A percentile compares a stretch with the other conserved stretches of the same genome.
Evolutionary conservation across 2,797 vertebrate species (phyloP).

Genomic region (Hephaestus fuliginosus): DNA sequence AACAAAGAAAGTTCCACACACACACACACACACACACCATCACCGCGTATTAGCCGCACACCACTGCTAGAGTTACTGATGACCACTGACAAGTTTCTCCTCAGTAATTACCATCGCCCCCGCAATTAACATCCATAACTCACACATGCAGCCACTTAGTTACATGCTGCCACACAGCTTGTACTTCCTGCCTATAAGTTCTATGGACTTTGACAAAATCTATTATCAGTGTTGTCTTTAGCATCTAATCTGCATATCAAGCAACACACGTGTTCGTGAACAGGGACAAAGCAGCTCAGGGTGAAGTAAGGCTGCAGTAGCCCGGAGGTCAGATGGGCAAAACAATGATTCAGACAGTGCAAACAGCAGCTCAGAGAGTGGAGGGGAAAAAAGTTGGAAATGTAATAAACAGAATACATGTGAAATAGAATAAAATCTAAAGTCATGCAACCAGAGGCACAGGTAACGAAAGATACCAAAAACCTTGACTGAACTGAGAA

Average conservation of each 20-base stretch:
- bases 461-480: not conserved
- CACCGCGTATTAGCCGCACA: slow-evolving; percentile 28
- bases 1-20: slow-evolving; percentile 26
- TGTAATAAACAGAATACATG: slow-evolving; percentile 1
- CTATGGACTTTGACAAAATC: slow-evolving; percentile 44
- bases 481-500: not conserved
- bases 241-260: slow-evolving; percentile 47
- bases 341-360: slow-evolving; percentile 32
- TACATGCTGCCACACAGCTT: slow-evolving; percentile 33
- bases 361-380: slow-evolving; percentile 21
- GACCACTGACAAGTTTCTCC: slow-evolving; percentile 48
- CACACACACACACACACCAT: slow-evolving; percentile 27
- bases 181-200: slow-evolving; percentile 27
- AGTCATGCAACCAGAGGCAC: not conserved
- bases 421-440: not conserved
- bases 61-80: slow-evolving; percentile 26
- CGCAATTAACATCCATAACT: slow-evolving; percentile 12
- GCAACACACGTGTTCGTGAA: slow-evolving; percentile 18
- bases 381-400: not conserved
- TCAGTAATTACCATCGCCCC: slow-evolving; percentile 43
- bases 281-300: slow-evolving; percentile 25
- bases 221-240: slow-evolving; percentile 38
- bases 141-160: slow-evolving; percentile 33
- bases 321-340: slow-evolving; percentile 35
- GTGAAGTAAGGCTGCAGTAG: slow-evolving; percentile 39